Evolutionary conservation across 2,797 vertebrate genomes (phyloP).

Genomic region (Premnoplex brunnescens): DNA sequence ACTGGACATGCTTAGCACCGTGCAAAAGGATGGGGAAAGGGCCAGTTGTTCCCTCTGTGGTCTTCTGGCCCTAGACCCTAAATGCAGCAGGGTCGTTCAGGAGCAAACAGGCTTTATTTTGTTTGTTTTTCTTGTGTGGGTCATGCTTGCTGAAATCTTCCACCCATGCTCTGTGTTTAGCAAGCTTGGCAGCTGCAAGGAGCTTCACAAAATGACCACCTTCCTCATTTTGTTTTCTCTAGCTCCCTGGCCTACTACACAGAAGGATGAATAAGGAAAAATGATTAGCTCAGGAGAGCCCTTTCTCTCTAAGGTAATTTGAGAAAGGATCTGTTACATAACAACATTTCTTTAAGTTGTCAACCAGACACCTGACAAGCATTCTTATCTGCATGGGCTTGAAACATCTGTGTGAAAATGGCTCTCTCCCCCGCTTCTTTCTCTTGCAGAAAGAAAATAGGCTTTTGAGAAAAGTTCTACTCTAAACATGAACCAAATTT

Average conservation of each 20-base stretch:
- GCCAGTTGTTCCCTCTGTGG: neutral
- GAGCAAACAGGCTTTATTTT: neutral
- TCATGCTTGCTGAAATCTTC: neutral
- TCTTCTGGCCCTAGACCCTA: neutral
- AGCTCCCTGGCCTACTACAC: neutral
- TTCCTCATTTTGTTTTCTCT: neutral
- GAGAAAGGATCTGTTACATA: neutral
- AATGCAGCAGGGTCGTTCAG: neutral
- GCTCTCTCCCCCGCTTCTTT: neutral
- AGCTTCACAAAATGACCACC: neutral
- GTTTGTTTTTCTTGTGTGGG: rapidly evolving
- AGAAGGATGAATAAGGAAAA: neutral
- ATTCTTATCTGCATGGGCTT: neutral
- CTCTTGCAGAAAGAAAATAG: neutral
- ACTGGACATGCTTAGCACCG: rapidly evolving
- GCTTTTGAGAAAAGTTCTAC: neutral
- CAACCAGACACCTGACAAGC: neutral
- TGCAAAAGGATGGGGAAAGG: neutral
- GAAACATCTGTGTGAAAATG: neutral
- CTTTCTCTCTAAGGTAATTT: neutral
- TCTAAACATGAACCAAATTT: neutral
- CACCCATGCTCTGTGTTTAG: neutral
- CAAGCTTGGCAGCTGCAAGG: neutral
- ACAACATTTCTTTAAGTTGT: neutral
- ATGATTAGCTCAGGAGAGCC: neutral